Conservation (phyloP, 1,140 invertebrate species). For the Drosophila pallidifrons region DNA sequence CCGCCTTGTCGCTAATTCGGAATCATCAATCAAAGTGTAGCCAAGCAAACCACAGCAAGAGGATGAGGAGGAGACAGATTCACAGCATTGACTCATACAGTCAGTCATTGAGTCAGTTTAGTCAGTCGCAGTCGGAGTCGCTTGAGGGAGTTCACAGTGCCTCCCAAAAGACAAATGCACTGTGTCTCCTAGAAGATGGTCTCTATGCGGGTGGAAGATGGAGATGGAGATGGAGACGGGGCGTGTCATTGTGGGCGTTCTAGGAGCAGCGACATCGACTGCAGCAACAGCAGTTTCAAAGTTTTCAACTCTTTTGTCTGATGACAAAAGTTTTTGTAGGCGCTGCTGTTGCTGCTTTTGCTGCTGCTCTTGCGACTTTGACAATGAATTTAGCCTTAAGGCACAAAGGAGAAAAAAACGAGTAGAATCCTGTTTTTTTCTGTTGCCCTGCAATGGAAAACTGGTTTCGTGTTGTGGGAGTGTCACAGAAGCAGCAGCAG, state of each 20-base stretch:
- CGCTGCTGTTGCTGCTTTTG: slow-evolving; percentile 33
- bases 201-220: slow-evolving; percentile 12
- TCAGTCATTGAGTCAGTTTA: slow-evolving; percentile 49
- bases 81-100: slow-evolving; percentile 55
- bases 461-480: slow-evolving; percentile 74
- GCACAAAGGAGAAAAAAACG: slow-evolving; percentile 53
- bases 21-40: slow-evolving; percentile 75
- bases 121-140: slow-evolving; percentile 2
- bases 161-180: slow-evolving; percentile 72
- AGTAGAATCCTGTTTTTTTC: slow-evolving; percentile 71
- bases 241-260: slow-evolving; percentile 58
- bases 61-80: slow-evolving; percentile 1
- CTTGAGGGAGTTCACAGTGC: slow-evolving; percentile 51
- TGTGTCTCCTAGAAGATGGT: slow-evolving; percentile 19
- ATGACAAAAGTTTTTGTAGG: slow-evolving; percentile 81
- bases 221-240: slow-evolving; percentile 34
- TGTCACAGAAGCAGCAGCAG: slow-evolving; percentile 30
- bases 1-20: slow-evolving; percentile 72
- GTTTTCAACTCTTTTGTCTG: slow-evolving; percentile 81
- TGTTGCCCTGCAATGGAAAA: slow-evolving; percentile 58
- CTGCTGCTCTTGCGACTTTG: slow-evolving; percentile 66
- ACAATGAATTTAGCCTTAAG: slow-evolving; percentile 82
- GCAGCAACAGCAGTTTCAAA: slow-evolving; percentile 41
- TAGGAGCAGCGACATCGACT: slow-evolving; percentile 15
- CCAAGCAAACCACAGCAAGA: slow-evolving; percentile 10